These are phyloP conservation scores for Psittacula derbiana DNA, from an alignment of 2,797 vertebrate genomes.

Conservation along the genomic window DNA sequence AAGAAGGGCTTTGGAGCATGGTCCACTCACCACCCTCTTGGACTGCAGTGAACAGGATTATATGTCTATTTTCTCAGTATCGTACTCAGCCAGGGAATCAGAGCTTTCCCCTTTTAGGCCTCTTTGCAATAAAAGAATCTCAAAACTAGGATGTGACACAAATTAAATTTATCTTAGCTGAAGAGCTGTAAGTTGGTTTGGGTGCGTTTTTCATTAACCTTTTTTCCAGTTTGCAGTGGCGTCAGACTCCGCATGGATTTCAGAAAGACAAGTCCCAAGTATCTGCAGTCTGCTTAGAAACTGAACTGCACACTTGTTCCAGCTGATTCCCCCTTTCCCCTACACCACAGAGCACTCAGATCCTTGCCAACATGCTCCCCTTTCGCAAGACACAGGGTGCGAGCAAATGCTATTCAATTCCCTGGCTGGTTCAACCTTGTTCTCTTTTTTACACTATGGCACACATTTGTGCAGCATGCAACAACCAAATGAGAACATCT, in stretches of 20 bases:
- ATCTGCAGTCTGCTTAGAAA: neutral
- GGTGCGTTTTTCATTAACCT: neutral
- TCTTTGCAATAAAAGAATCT: neutral
- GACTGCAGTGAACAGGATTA: neutral
- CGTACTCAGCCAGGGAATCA: neutral
- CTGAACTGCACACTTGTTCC: neutral
- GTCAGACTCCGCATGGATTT: neutral
- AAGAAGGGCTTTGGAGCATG: neutral
- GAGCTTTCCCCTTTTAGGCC: neutral
- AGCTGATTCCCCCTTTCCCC: constrained; percentile 17
- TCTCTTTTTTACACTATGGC: constrained; percentile 39
- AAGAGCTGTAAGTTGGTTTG: neutral
- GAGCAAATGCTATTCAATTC: neutral
- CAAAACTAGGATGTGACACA: neutral
- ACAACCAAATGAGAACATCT: constrained; percentile 1
- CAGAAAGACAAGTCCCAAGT: neutral
- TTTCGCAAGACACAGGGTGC: neutral
- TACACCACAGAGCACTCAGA: neutral
- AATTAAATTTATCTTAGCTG: neutral
- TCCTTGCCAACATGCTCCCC: neutral
- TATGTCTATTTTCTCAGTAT: neutral
- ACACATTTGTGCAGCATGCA: constrained; percentile 24
- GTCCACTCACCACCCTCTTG: neutral
- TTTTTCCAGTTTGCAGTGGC: neutral
- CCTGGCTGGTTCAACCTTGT: neutral